phyloP scores from a whole-genome alignment of 2,888 invertebrate genomes.

The Scaptodrosophila latifasciaeformis region DNA sequence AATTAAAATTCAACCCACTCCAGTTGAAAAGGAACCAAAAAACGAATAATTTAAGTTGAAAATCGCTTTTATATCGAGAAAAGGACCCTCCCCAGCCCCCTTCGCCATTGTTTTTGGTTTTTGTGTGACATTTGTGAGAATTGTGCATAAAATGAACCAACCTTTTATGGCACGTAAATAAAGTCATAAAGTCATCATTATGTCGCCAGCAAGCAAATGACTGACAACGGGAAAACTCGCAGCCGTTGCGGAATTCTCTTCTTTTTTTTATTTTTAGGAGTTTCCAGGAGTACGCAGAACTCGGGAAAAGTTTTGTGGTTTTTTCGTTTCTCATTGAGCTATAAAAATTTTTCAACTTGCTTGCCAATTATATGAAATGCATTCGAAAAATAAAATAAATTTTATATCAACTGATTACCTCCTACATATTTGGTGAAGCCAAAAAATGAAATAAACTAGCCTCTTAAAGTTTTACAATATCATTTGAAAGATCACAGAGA shows the following conservation, averaged over 20 bases:
- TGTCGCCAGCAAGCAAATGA: conserved; percentile 16
- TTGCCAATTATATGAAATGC: no score
- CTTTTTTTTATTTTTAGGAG: no score
- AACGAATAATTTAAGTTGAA: conserved; percentile 56
- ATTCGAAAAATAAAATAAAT: no score
- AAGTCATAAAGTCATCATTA: conserved; percentile 64
- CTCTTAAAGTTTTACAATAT: no score
- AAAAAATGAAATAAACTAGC: no score
- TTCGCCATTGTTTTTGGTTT: neutral
- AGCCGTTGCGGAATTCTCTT: no score
- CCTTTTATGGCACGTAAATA: conserved; percentile 63
- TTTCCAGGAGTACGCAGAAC: neutral
- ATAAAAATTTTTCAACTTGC: conserved; percentile 38
- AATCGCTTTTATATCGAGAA: conserved; percentile 52
- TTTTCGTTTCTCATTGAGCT: conserved; percentile 19
- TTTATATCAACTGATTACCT: no score
- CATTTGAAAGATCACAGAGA: no score
- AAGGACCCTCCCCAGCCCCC: no score
- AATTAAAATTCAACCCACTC: conserved; percentile 47
- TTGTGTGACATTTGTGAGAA: neutral
- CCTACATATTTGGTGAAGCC: no score
- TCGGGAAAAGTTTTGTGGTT: conserved; percentile 50
- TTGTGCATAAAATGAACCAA: no score
- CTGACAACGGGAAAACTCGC: conserved; percentile 38
- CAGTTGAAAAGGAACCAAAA: conserved; percentile 5